Conservation (phyloP, 1,140 invertebrate genomes). For the Scaptomyza montana region DNA sequence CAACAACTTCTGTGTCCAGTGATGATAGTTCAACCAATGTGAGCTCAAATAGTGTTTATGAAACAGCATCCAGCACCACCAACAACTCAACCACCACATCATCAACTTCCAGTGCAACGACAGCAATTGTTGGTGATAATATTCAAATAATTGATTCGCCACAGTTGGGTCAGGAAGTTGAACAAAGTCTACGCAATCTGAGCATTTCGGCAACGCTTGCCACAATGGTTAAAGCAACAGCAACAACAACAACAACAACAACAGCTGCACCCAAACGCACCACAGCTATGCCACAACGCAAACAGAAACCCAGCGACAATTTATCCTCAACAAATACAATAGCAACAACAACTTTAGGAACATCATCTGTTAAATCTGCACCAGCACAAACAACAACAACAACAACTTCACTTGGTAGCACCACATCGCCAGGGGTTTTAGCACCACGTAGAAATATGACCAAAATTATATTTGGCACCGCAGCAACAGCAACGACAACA, state of each 20-base stretch:
- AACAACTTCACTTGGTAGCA: conserved; percentile 1
- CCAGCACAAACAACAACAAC: background rate
- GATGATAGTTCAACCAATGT: conserved; percentile 13
- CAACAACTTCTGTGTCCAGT: background rate
- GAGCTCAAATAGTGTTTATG: conserved; percentile 76
- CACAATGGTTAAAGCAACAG: conserved; percentile 29
- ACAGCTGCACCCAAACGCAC: conserved; percentile 33
- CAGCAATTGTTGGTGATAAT: conserved; percentile 42
- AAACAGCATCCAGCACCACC: conserved; percentile 12
- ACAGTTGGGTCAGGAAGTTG: conserved; percentile 41
- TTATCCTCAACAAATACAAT: background rate
- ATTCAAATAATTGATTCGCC: conserved; percentile 72
- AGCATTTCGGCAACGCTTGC: conserved; percentile 23
- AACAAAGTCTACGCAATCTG: conserved; percentile 34
- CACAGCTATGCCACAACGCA: conserved; percentile 19
- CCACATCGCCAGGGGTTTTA: conserved; percentile 26
- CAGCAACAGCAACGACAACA: too few species aligned
- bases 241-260: conserved; percentile 30
- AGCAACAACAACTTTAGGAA: background rate
- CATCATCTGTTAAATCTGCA: background rate
- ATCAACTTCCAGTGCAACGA: background rate
- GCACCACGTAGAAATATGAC: conserved; percentile 52
- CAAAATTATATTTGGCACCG: conserved; percentile 40
- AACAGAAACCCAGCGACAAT: conserved; percentile 36
- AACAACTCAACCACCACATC: conserved; percentile 7